A percentile compares a stretch with the other conserved stretches of the same genome.
Conservation (phyloP, 2,113 vertebrate species). For the Eupsittula cactorum region DNA sequence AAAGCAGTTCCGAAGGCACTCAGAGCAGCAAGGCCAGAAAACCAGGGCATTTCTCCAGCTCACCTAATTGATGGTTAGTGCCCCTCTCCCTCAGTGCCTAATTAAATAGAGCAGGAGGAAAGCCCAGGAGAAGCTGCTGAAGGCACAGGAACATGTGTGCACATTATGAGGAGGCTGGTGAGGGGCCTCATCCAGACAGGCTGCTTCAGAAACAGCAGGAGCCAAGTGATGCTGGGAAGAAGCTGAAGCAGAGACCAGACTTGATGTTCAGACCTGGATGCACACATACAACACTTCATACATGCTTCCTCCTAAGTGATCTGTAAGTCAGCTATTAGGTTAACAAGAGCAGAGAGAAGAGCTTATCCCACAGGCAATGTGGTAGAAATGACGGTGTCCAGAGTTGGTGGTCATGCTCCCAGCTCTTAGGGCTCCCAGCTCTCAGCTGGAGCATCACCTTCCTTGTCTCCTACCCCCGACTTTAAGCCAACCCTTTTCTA, state of each 20-base stretch:
- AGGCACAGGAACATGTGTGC: background rate
- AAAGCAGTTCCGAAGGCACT: constrained; percentile 6
- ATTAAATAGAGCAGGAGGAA: constrained; percentile 62
- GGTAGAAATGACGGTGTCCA: background rate
- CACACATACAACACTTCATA: background rate
- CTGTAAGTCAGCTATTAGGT: background rate
- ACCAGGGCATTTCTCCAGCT: constrained; percentile 49
- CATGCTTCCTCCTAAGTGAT: background rate
- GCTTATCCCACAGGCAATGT: background rate
- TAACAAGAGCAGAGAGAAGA: background rate
- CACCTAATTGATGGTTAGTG: constrained; percentile 60
- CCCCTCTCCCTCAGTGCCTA: constrained; percentile 27
- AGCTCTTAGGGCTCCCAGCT: background rate
- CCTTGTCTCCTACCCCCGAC: background rate
- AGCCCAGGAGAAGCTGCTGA: constrained; percentile 52
- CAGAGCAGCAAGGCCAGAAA: constrained; percentile 4
- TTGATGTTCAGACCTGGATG: background rate
- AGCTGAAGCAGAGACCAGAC: background rate
- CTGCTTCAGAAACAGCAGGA: background rate
- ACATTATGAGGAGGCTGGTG: background rate
- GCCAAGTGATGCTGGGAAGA: background rate
- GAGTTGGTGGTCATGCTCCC: background rate
- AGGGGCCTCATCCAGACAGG: background rate
- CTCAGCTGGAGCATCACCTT: background rate
- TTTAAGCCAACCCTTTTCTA: background rate